Base-by-base conservation (phyloP, 2,888 invertebrate species). In the Acanthosepion lycidas region DNA sequence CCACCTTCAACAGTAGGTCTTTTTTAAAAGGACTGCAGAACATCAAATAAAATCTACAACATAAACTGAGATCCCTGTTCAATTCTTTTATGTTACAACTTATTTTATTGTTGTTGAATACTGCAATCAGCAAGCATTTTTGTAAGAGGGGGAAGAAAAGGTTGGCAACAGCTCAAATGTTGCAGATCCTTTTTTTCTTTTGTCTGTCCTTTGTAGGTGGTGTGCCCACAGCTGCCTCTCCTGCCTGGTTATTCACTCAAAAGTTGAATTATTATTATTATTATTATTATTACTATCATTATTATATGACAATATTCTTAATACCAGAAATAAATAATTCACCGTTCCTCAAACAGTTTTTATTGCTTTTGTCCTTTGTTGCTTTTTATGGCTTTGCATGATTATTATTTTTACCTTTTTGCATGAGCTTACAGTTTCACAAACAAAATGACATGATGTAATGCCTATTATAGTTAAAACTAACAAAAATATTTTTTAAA, bases 231-330 rank as follows among this genome's bases (percentile, higher is more conserved):
- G 78, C 78, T 92, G 92, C 92, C 92, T 92, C 92, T 92, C 92
- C 92, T 92, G 92, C 92, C 92, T 92, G 92, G 92, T 51, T 92
- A 92, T 92, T 92, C 92, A 92, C 92, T 92, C 92, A 51, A 53
- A 51, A 51, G 51, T 92, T 92, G 92, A 53, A 92, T 48, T 78
- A 78, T 78, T n/a, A 78, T 78, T 78, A 78, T 78, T 78, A 78
- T 78, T 78, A 78, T 78, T 28, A 78, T 78, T 78, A 78, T 78
- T 78, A 78, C 28, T 78, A 78, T 78, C 28, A 78, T 78, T n/a
- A 78, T 78, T 78, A 78, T 78, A 78, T 78, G 78, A 78, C 78
- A 78, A 78, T 78, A 78, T n/a, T 78, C 78, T 78, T 78, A 78
- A n/a, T 78, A 12, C 78, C 78, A 78, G 78, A 78, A 78, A 78